Evolutionary conservation across 2,888 invertebrate species (phyloP), one percentile per base, ranked within the genome.

Genomic region (Plagodis dolabraria): DNA sequence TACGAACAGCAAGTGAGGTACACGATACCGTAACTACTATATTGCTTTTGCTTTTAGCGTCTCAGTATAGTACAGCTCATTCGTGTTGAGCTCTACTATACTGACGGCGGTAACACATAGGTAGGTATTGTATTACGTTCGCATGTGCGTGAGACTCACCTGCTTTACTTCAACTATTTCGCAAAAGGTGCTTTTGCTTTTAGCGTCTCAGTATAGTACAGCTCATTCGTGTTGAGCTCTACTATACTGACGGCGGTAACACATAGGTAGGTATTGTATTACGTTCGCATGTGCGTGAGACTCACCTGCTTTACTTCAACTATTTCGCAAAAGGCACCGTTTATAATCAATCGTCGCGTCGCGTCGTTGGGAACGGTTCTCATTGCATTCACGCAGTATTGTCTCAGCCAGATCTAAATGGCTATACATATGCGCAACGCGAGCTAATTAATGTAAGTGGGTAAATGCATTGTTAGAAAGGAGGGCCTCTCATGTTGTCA

Each of bases 381-480:
- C 60, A 53, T 40, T 57, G 54, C 51, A 38, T 48, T n/a, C 12
- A n/a, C 47, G 12, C 56, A 12, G 49, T 33, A 58, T 64, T 63
- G 64, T 48, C 52, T 63, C 52, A 38, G 44, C 55, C 46, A 46
- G 42, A 55, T 66, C 51, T 47, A 48, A 55, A 59, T 50, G 53
- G 49, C 47, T 47, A n/a, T n/a, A 59, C 42, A 44, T 57, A 57
- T 60, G 55, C 57, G 56, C 47, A 61, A 68, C 44, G 12, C 53
- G 7, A 38, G 34, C 6, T 54, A 54, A 60, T 59, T 22, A 43
- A 59, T 59, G 51, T 44, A 43, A 47, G 46, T 45, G 34, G 35
- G 53, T 46, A 42, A 45, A 36, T 33, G 50, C 34, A 44, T 55
- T 52, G 50, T 50, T 47, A 34, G 34, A n/a, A 9, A 48, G 48